Evolutionary conservation across 2,888 invertebrate species (phyloP), one percentile per base, ranked within the genome.

Genomic region (Agrotis segetum): DNA sequence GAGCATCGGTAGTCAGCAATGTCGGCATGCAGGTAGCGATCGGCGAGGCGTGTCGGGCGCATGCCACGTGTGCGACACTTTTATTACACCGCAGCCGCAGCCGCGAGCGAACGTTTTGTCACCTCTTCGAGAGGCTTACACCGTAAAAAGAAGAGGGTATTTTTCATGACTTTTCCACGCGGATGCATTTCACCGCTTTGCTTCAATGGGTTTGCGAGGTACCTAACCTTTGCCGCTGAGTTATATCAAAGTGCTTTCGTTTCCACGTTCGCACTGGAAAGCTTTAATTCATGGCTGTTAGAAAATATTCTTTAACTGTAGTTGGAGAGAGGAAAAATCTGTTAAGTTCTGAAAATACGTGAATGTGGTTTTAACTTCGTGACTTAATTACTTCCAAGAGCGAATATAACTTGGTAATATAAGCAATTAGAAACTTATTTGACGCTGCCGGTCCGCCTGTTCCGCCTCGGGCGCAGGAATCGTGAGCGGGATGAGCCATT

Each of bases 401-500:
- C 91, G 94, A 95, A 95, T 95, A 95, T 93, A 95, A 95, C 94
- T 95, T 95, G 94, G 94, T 95, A 96, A 96, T 96, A 95, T 95
- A 96, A 96, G 95, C 95, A 96, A 96, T 96, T 96, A 96, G 95
- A 96, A 96, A 95, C 94, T 96, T 96, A 95, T 95, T 96, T 95
- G 95, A 95, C 93, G 95, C 94, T 94, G 92, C 94, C 93, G 94
- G 95, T 94, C 94, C 92, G 95, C 93, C 91, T 90, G 94, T 89
- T 92, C 92, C 92, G 95, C 95, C 95, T 91, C 92, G 91, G 94
- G 96, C 94, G 89, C 88, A 91, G 91, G 92, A 94, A 92, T 94
- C 95, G 92, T 94, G 95, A 95, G 93, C 94, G 93, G 94, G 95
- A 96, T 95, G 95, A 95, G 92, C 95, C 95, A 96, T 96, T 95